Conservation (phyloP, 1,140 invertebrate genomes). For the Lordiphosa mommai region DNA sequence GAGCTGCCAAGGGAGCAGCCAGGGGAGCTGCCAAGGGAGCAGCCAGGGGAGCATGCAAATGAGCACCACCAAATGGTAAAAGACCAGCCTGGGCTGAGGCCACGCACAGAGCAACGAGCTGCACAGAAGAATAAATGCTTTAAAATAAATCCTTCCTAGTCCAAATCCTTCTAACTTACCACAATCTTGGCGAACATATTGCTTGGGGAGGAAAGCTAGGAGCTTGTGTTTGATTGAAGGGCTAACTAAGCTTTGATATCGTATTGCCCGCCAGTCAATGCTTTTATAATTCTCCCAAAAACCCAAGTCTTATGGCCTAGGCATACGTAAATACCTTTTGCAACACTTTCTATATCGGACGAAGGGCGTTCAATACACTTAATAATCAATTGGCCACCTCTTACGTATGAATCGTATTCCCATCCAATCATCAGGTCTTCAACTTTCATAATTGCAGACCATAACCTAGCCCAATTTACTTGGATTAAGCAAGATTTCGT, state of each 20-base stretch:
- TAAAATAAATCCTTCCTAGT: background rate
- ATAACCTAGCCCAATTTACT: constrained; percentile 39
- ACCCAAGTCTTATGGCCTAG: constrained; percentile 8
- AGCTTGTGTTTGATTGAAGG: constrained; percentile 41
- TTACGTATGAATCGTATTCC: constrained; percentile 39
- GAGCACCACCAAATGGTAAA: constrained; percentile 53
- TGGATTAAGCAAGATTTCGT: constrained; percentile 39
- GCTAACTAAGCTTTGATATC: constrained; percentile 52
- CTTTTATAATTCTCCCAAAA: constrained; percentile 65
- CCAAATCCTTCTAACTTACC: constrained; percentile 38
- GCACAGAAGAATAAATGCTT: background rate
- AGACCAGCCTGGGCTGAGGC: constrained; percentile 68
- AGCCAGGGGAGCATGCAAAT: constrained; percentile 27
- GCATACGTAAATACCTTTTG: constrained; percentile 45
- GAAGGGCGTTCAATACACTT: constrained; percentile 49
- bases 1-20: constrained; percentile 34
- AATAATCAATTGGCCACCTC: constrained; percentile 58
- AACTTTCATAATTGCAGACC: constrained; percentile 64
- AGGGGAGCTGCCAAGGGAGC: constrained; percentile 64
- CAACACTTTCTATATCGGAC: constrained; percentile 56
- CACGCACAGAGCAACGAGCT: constrained; percentile 65
- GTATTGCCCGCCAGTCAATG: constrained; percentile 15
- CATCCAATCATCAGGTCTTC: constrained; percentile 13
- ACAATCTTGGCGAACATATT: constrained; percentile 69
- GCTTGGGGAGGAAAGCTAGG: constrained; percentile 6